phyloP scores from a whole-genome alignment of 2,797 vertebrate genomes.

The Acridotheres tristis region DNA sequence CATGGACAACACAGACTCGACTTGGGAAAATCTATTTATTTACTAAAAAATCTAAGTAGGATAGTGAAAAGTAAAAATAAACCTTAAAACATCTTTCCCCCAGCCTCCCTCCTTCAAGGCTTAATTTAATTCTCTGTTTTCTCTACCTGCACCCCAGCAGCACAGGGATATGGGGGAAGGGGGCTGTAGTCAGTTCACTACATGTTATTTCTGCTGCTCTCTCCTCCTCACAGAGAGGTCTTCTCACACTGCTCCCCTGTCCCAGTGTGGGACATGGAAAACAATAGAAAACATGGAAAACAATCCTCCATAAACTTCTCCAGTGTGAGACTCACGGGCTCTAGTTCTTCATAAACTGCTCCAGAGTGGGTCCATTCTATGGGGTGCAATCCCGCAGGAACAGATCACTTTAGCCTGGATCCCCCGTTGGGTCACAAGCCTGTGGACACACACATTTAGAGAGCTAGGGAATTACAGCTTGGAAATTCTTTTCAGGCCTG shows the following conservation, averaged over 20 bases:
- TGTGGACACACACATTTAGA: too few species aligned
- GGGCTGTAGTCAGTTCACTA: background rate
- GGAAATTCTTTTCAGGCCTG: too few species aligned
- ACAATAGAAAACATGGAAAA: accelerated
- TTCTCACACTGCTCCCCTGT: background rate
- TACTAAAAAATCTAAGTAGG: background rate
- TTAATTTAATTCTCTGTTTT: background rate
- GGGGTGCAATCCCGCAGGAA: background rate
- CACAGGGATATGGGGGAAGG: too few species aligned
- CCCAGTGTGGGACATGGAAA: background rate
- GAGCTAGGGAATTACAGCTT: too few species aligned
- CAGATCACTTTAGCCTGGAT: background rate
- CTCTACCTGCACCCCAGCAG: background rate
- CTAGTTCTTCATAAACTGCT: background rate
- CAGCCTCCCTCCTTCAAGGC: background rate
- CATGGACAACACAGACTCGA: accelerated
- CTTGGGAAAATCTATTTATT: background rate
- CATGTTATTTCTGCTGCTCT: background rate
- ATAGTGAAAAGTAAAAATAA: background rate
- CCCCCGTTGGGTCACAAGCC: too few species aligned
- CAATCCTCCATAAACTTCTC: background rate
- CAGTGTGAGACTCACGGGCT: background rate
- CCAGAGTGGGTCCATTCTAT: background rate
- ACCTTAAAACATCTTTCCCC: background rate
- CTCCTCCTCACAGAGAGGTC: background rate